These are phyloP conservation scores for Xiphias gladius DNA, from an alignment of 2,113 vertebrate species.

Conservation along the genomic window DNA sequence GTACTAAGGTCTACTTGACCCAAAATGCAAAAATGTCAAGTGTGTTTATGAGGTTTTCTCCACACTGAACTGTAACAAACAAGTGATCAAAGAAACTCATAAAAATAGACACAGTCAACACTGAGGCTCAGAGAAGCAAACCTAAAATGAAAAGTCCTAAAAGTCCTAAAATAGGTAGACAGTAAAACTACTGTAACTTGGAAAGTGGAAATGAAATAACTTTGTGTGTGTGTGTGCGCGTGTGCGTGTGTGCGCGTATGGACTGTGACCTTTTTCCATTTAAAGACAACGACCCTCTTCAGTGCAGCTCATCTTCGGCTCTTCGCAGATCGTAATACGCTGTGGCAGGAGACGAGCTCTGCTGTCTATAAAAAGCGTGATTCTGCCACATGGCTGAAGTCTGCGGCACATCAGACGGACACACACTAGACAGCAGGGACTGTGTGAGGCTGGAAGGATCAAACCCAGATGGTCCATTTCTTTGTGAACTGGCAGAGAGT, in stretches of 20 bases:
- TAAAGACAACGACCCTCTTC: slow-evolving; percentile 22
- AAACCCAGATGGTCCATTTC: slow-evolving; percentile 71
- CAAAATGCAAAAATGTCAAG: background rate
- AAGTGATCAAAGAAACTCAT: background rate
- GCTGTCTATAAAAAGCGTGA: slow-evolving; percentile 55
- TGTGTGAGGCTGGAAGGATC: slow-evolving; percentile 56
- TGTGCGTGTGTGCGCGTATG: too few relatives aligned
- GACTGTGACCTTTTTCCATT: slow-evolving; percentile 7
- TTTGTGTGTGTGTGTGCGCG: background rate
- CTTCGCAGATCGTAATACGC: background rate
- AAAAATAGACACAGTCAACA: background rate
- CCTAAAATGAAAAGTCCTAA: background rate
- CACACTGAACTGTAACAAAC: background rate
- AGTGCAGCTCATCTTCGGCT: slow-evolving; percentile 7
- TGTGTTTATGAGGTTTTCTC: background rate
- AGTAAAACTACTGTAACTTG: background rate
- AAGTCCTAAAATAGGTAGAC: background rate
- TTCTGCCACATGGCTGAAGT: slow-evolving; percentile 32
- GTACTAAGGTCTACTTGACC: background rate
- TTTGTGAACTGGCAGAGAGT: slow-evolving; percentile 65
- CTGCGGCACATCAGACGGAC: slow-evolving; percentile 64
- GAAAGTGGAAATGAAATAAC: slow-evolving; percentile 3
- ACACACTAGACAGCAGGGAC: slow-evolving; percentile 54
- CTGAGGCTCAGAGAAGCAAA: background rate
- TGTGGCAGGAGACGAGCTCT: background rate